Base-by-base conservation (phyloP, 2,797 vertebrate species). In the Acridotheres tristis region DNA sequence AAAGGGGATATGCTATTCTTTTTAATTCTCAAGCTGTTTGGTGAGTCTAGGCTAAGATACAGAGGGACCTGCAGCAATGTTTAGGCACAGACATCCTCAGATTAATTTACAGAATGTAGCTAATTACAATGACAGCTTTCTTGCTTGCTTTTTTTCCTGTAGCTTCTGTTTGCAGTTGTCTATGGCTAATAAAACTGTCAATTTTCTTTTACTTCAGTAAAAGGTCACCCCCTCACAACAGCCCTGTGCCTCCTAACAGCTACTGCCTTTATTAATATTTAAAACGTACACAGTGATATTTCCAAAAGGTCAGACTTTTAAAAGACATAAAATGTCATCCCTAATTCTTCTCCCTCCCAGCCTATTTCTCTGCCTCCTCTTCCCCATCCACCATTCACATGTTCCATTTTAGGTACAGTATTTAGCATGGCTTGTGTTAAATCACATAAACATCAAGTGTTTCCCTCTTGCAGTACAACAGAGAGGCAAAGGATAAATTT, bases 261-360 rank as follows among this genome's bases (percentile, higher is more conserved):
- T 95, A 97, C 93, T 94, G 97, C 97, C 97, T 98, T 98, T 98
- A 99, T 99, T 98, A 99, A 99, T 99, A 98, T 99, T 99, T 99
- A 98, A 99, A 98, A 98, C 98, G 98, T 99, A 99, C 98, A 99
- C 98, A 98, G 97, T 99, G 98, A 98, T 99, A 99, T 99, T 99
- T 99, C 96, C 86, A 98, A 99, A 98, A 99, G 99, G 99, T 99
- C 99, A 99, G 96, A 96, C 92, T 97, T 97, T 98, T 98, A 98
- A 98, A 98, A 98, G 97, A 98, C 95, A 98, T 97, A 96, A 98
- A 98, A 98, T 98, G 97, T 97, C 97, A 97, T 77, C 94, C 88
- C 86, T 96, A 97, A 97, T 97, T 97, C 93, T 91, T 93, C 72
- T 89, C 53, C 67, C 55, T 96, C 54, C 27, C 45, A 83, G 79